phyloP scores from a whole-genome alignment of 2,113 vertebrate genomes.

The Eptatretus burgeri region DNA sequence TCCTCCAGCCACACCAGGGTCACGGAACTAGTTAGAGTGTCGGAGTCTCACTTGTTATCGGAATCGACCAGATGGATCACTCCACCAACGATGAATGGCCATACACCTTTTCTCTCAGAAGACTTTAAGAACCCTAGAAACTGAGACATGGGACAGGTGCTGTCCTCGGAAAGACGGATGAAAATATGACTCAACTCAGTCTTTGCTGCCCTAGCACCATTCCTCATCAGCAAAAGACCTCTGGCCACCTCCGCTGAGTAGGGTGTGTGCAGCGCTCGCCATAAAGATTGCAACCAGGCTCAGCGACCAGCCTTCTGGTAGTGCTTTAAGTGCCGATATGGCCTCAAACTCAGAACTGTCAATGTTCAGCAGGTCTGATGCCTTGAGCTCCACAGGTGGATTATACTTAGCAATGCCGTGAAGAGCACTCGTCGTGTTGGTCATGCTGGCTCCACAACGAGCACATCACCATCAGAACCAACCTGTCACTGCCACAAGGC shows the following conservation, averaged over 20 bases:
- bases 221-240: constrained; percentile 40
- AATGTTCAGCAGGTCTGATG: constrained; percentile 51
- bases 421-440: too few relatives aligned
- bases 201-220: constrained; percentile 37
- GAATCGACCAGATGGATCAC: too few relatives aligned
- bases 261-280: constrained; percentile 36
- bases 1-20: too few relatives aligned
- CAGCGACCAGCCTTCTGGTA: constrained; percentile 66
- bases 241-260: constrained; percentile 40
- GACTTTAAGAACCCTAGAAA: too few relatives aligned
- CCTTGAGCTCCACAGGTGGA: constrained; percentile 10
- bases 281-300: constrained; percentile 42
- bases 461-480: neutral
- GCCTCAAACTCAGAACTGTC: constrained; percentile 45
- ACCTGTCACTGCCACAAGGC: neutral
- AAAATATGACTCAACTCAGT: constrained; percentile 18
- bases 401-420: too few relatives aligned
- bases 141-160: constrained; percentile 61
- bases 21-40: too few relatives aligned
- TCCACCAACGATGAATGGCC: too few relatives aligned
- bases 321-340: constrained; percentile 24
- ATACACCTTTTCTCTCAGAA: too few relatives aligned
- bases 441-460: too few relatives aligned
- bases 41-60: too few relatives aligned
- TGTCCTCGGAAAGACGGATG: constrained; percentile 42